Percentiles rank a stretch among this genome's conserved stretches.
These are phyloP conservation scores for Esox lucius DNA, from an alignment of 2,797 vertebrate genomes.

Conservation along the genomic window DNA sequence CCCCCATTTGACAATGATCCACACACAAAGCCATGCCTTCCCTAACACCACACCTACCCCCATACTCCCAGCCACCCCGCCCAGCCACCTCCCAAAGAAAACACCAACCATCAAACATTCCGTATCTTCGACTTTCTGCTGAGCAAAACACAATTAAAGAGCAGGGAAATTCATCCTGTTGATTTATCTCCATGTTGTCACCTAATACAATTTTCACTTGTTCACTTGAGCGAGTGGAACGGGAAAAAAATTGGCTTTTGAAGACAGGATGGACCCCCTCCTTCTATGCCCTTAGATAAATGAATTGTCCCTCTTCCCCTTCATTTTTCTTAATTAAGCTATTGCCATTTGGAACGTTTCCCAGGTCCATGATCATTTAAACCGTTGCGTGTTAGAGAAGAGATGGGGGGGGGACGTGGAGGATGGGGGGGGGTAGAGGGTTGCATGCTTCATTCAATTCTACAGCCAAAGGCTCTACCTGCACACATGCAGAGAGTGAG, in stretches of 20 bases:
- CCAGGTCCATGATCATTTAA: constrained; percentile 71
- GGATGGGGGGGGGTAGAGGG: constrained; percentile 15
- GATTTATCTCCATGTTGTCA: constrained; percentile 65
- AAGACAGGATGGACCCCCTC: constrained; percentile 43
- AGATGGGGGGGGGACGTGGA: constrained; percentile 19
- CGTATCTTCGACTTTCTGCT: constrained; percentile 52
- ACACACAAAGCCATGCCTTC: too few relatives aligned
- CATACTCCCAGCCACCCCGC: neutral
- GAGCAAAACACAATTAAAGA: constrained; percentile 69
- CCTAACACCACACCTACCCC: neutral
- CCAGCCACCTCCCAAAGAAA: constrained; percentile 22
- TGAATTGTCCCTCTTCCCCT: constrained; percentile 56
- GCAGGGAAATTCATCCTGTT: constrained; percentile 64
- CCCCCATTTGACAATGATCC: too few relatives aligned
- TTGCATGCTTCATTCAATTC: constrained; percentile 34
- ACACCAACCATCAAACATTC: constrained; percentile 40
- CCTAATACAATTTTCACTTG: constrained; percentile 68
- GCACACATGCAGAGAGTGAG: constrained; percentile 6
- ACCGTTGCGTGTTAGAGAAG: constrained; percentile 55
- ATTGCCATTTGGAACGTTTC: constrained; percentile 66
- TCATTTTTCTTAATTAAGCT: constrained; percentile 76
- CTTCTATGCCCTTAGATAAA: constrained; percentile 60
- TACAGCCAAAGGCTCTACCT: constrained; percentile 14
- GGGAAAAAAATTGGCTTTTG: constrained; percentile 39
- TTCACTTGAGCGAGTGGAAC: constrained; percentile 50